Base-by-base conservation (phyloP, 2,888 invertebrate genomes). In the Hyppa rectilinea region DNA sequence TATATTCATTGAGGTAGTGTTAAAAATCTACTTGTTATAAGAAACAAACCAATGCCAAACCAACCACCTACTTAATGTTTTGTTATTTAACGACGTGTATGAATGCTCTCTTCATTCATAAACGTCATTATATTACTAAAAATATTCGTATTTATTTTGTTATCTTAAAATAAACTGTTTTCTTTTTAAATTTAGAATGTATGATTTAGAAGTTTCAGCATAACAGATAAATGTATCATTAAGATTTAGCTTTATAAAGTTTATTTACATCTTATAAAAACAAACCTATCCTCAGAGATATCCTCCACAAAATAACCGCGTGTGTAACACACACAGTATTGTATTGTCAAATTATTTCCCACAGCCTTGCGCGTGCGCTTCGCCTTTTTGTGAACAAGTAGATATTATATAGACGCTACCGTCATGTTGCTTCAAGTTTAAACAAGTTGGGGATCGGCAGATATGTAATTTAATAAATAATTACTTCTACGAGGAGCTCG, bases 281-380 rank as follows among this genome's bases (percentile, higher is more conserved):
- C 4, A 59, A 36, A 2, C 9, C 61, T 80, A 87, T 87, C 84
- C 63, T 56, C 10, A 71, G 85, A 88, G 60, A 69, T 80, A 85
- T 90, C 87, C 62, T 53, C 49, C 17, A 71, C 61, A 50, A 63
- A 53, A 62, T 58, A 52, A 56, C 49, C 68, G 65, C 67, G 80
- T 83, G 84, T 77, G 58, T 45, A 79, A 4, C 75, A 49, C 75
- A 49, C 78, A 40, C 26, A 47, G 79, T 78, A 90, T 91, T 91
- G 90, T 91, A 82, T 88, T 86, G 85, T 87, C 83, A 75, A 81
- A 87, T 75, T 65, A 75, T 75, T 91, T 93, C 92, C 90, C 92
- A 93, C 85, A 91, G 88, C 92, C 92, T 92, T 92, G 91, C 84
- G 87, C 80, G 65, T 71, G 83, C 86, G 88, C 87, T 83, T 87